These are phyloP conservation scores for Nephrocerus scutellatus DNA, from an alignment of 2,888 invertebrate genomes.

Conservation along the genomic window DNA sequence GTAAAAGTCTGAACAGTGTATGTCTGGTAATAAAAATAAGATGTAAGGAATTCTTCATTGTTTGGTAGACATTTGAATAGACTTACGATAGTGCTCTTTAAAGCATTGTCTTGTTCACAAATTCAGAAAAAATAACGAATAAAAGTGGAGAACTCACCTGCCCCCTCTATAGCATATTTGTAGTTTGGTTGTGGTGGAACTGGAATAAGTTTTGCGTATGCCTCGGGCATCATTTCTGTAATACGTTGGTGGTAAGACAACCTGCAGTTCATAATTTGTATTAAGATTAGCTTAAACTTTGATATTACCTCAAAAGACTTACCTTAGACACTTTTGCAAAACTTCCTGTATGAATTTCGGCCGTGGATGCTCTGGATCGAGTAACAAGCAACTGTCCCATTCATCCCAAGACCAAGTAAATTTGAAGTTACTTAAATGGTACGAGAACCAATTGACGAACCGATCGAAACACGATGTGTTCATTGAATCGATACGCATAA, in stretches of 20 bases:
- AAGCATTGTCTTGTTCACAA: no score
- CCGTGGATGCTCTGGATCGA: slow-evolving; percentile 83
- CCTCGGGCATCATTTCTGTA: slow-evolving; percentile 83
- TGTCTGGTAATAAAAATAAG: no score
- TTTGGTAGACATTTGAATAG: no score
- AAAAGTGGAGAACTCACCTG: slow-evolving; percentile 58
- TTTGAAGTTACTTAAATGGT: slow-evolving; percentile 98
- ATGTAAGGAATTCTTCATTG: no score
- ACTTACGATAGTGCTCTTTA: no score
- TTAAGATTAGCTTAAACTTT: neutral
- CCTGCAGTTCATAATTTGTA: slow-evolving; percentile 51
- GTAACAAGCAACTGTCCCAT: slow-evolving; percentile 79
- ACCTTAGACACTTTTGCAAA: slow-evolving; percentile 84
- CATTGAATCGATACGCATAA: slow-evolving; percentile 94
- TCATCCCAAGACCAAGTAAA: slow-evolving; percentile 99
- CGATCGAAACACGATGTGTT: slow-evolving; percentile 94
- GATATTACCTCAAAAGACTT: slow-evolving; percentile 22
- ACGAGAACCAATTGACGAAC: slow-evolving; percentile 95
- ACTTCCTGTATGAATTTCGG: slow-evolving; percentile 92
- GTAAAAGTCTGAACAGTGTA: no score
- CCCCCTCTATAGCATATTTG: slow-evolving; percentile 85
- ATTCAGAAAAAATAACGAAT: no score
- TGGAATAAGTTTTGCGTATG: slow-evolving; percentile 79
- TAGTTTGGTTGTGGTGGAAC: slow-evolving; percentile 77
- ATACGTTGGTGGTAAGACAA: slow-evolving; percentile 93